Percentiles rank a stretch among this genome's conserved stretches.
Evolutionary conservation across 2,113 vertebrate genomes (phyloP).

Genomic region (Ceyx margarethae): DNA sequence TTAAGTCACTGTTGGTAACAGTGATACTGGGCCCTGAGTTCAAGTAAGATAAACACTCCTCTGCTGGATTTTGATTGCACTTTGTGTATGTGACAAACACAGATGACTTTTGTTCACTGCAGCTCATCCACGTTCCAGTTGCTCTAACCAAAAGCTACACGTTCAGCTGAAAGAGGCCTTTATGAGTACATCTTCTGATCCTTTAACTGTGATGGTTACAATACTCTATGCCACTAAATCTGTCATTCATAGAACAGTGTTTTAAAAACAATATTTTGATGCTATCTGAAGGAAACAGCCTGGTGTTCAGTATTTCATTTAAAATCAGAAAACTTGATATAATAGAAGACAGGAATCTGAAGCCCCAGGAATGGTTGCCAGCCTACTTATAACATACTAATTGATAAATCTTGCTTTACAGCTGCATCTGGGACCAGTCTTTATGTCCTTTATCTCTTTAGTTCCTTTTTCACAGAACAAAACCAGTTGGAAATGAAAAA

Average conservation of each 20-base stretch:
- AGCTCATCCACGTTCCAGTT: background rate
- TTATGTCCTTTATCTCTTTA: constrained; percentile 65
- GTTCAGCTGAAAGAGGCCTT: background rate
- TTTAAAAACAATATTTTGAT: background rate
- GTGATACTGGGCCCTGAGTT: background rate
- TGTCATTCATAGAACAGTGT: background rate
- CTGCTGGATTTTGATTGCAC: background rate
- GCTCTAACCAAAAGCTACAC: background rate
- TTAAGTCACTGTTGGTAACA: background rate
- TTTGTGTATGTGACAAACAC: background rate
- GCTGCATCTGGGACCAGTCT: constrained; percentile 52
- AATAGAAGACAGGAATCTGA: background rate
- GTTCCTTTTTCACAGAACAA: constrained; percentile 43
- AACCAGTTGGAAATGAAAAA: constrained; percentile 61
- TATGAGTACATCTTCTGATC: background rate
- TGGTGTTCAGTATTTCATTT: constrained; percentile 34
- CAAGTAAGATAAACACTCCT: background rate
- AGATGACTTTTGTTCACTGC: background rate
- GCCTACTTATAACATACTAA: constrained; percentile 2
- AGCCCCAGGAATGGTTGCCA: constrained; percentile 19
- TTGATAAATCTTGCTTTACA: constrained; percentile 50
- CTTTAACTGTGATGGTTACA: background rate
- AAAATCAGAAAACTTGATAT: constrained; percentile 32
- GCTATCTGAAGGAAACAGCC: background rate
- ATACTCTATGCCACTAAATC: background rate